Evolutionary conservation across 2,888 invertebrate species (phyloP).

Genomic region (Limnephilus marmoratus): DNA sequence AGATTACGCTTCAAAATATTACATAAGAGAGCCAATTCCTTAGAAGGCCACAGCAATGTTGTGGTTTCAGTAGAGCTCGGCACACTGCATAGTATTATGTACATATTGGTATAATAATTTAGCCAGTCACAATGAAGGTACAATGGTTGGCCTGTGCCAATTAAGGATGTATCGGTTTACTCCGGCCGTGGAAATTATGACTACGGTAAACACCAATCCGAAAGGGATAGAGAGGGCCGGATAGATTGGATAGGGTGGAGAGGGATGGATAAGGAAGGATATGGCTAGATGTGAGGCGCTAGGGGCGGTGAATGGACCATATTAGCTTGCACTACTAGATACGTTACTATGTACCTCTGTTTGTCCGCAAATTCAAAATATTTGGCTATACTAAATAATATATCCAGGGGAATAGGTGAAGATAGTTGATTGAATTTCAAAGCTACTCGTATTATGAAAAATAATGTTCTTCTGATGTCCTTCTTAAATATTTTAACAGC

Average conservation of each 20-base stretch:
- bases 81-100: background rate
- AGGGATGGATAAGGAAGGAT: background rate
- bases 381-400: background rate
- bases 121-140: background rate
- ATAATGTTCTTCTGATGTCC: too few relatives aligned
- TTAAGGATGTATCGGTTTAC: constrained; percentile 3
- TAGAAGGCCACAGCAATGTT: background rate
- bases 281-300: background rate
- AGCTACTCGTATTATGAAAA: too few relatives aligned
- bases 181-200: constrained; percentile 15
- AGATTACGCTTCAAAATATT: background rate
- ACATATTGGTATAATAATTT: background rate
- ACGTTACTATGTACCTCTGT: background rate
- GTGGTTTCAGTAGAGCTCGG: background rate
- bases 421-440: too few relatives aligned
- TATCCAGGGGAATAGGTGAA: too few relatives aligned
- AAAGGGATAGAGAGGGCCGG: background rate
- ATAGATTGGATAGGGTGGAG: background rate
- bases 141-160: background rate
- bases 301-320: background rate
- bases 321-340: background rate
- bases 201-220: constrained; percentile 16
- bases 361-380: background rate
- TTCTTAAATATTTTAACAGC: too few relatives aligned
- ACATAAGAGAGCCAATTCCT: background rate